These are phyloP conservation scores for Gymnoscelis rufifasciata DNA, from an alignment of 2,888 invertebrate genomes.

Conservation along the genomic window DNA sequence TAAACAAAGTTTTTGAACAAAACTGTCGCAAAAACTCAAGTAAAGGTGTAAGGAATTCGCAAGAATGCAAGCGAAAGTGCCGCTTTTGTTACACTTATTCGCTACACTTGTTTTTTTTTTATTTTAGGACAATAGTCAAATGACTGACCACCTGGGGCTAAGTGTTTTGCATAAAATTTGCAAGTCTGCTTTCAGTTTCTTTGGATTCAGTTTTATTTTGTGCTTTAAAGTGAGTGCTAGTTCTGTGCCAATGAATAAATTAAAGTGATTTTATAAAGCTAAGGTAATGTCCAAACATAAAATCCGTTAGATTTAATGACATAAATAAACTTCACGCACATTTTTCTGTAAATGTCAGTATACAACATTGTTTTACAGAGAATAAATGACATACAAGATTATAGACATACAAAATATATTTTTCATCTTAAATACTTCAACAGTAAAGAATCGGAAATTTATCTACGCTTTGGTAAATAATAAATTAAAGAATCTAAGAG, in stretches of 20 bases:
- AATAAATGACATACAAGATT: not conserved
- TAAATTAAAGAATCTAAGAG: not conserved
- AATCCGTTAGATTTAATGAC: no score
- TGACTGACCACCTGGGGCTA: constrained; percentile 66
- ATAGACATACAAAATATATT: constrained; percentile 5
- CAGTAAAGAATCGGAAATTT: not conserved
- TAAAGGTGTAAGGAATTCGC: constrained; percentile 57
- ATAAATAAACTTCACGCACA: no score
- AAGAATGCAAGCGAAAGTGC: constrained; percentile 67
- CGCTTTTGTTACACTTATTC: constrained; percentile 28
- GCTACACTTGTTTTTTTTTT: constrained; percentile 19
- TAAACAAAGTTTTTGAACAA: constrained; percentile 48
- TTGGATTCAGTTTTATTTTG: constrained; percentile 46
- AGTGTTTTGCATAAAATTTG: constrained; percentile 69
- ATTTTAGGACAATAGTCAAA: constrained; percentile 38
- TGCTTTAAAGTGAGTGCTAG: constrained; percentile 38
- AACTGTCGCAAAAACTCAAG: constrained; percentile 38
- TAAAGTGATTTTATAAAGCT: no score
- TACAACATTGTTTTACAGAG: no score
- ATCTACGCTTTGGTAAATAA: not conserved
- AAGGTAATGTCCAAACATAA: no score
- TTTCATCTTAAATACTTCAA: constrained; percentile 8
- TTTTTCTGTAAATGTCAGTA: no score
- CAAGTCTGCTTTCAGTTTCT: constrained; percentile 60
- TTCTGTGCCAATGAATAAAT: not conserved